Base-by-base conservation (phyloP, 2,113 vertebrate species). In the Otolemur garnettii region DNA sequence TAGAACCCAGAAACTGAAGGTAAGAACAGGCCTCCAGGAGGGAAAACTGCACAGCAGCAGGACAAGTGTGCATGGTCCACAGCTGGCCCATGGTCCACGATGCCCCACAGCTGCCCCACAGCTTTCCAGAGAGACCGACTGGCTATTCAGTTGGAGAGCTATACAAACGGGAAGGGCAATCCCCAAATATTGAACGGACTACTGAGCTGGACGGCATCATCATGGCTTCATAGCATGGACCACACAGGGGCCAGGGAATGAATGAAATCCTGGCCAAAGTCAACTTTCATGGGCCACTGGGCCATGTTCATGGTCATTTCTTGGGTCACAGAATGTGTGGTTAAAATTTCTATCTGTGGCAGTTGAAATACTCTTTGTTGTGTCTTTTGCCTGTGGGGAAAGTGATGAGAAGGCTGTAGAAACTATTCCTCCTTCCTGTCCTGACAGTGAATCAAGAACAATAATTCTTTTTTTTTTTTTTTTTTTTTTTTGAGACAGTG, bases 11-110 rank as follows among this genome's bases (percentile, higher is more conserved):
- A 79, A 78, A 71, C 26, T 79, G 38, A 89, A 57, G 19, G 68
- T 79, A 60, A 85, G 24, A 26, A 7, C 60, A 80, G 22, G 7
- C 57, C 6, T 28, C 59, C 19, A 82, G 26, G 11, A 72, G 62
- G 64, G 74, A 84, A 22, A 91, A 21, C 13, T 33, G 38, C 22
- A 7, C 30, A 14, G 62, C 7, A 33, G 9, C 11, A 19, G 28
- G 33, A 57, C 1, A 13, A 59, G 24, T 8, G n/a, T 28, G 17
- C 0, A 0, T 45, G 69, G 53, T 18, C 66, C 12, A n/a, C n/a
- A n/a, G n/a, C n/a, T n/a, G n/a, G n/a, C n/a, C n/a, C n/a, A 45
- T n/a, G n/a, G n/a, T n/a, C n/a, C n/a, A 35, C 81, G 38, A 22
- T n/a, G n/a, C 53, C 30, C 66, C 12, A 45, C 42, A 69, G 68